These are phyloP conservation scores for Drosophila subquinaria DNA, from an alignment of 2,888 invertebrate genomes.

Conservation along the genomic window DNA sequence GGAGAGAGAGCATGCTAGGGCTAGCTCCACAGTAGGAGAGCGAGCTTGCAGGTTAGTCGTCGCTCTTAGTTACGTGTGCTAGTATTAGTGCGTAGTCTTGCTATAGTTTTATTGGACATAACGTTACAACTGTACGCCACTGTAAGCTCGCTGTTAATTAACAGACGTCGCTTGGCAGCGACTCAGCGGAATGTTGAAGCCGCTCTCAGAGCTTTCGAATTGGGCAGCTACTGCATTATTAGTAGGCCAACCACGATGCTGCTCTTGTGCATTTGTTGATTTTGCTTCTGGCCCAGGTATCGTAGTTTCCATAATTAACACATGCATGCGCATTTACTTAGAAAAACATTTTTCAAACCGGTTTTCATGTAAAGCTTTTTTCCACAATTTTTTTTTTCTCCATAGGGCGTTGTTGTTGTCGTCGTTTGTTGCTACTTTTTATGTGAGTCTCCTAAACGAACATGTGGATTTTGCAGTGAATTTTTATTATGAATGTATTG, in stretches of 20 bases:
- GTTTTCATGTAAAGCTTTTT: conserved; percentile 49
- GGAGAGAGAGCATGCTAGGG: conserved; percentile 50
- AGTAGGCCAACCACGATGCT: conserved; percentile 74
- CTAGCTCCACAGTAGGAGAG: conserved; percentile 45
- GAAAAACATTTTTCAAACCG: conserved; percentile 67
- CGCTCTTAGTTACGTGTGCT: conserved; percentile 32
- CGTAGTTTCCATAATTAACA: conserved; percentile 63
- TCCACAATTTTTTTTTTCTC: conserved; percentile 33
- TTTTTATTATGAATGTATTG: conserved; percentile 30
- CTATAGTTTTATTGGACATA: conserved; percentile 16
- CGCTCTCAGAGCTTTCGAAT: conserved; percentile 38
- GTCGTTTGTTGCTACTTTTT: conserved; percentile 37
- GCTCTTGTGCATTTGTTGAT: conserved; percentile 58
- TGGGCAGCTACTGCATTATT: conserved; percentile 64
- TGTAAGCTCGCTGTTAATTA: conserved; percentile 45
- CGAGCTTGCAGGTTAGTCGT: conserved; percentile 40
- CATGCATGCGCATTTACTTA: conserved; percentile 56
- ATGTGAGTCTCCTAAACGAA: conserved; percentile 46
- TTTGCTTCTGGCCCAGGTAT: conserved; percentile 52
- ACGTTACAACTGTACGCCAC: conserved; percentile 56
- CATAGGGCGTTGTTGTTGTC: conserved; percentile 61
- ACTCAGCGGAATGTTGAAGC: conserved; percentile 37
- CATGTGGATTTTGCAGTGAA: conserved; percentile 49
- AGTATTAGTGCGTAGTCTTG: conserved; percentile 10
- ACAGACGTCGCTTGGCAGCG: conserved; percentile 38